Evolutionary conservation across 2,888 invertebrate genomes (phyloP), one percentile per base, ranked within the genome.

Genomic region (Patella depressa): DNA sequence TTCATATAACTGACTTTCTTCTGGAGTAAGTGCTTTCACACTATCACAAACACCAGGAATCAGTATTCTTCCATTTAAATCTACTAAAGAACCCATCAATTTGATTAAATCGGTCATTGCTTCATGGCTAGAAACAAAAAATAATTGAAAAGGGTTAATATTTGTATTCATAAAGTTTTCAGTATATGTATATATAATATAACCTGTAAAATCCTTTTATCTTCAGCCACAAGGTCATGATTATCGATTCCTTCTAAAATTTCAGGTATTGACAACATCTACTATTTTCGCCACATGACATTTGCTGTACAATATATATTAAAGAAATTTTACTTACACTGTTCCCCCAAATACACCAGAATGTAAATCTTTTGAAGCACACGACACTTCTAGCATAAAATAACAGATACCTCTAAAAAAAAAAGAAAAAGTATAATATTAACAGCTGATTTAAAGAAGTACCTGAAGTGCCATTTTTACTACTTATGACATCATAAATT

Each of bases 311-410:
- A 0, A 45, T 45, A 45, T 45, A 45, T 45, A 45, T 45, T 45
- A 45, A 45, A 9, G 45, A 45, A 7, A 34, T 24, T 57, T 7
- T 55, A 93, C 93, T 93, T 94, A 96, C 93, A 99, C 96, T 74
- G 96, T 95, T 75, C 99, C 99, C 75, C 99, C 99, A 92, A 95
- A 98, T 5, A 96, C 95, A 34, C 99, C 99, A 89, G 98, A 98
- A 91, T 99, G 99, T 72, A 99, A 93, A 93, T 99, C 99, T 93
- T 96, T 97, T 65, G 93, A 92, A 14, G 98, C 96, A 91, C 98
- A 97, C 90, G 95, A 95, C 14, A 99, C 94, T 92, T 97, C 96
- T 69, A 97, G 89, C 87, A 94, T 94, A 91, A 97, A 99, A 92
- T 98, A 98, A 89, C 96, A 96, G 79, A 98, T 94, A 19, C 99